These are phyloP conservation scores for Siphamia tubifer DNA, from an alignment of 2,113 vertebrate genomes.

Conservation along the genomic window DNA sequence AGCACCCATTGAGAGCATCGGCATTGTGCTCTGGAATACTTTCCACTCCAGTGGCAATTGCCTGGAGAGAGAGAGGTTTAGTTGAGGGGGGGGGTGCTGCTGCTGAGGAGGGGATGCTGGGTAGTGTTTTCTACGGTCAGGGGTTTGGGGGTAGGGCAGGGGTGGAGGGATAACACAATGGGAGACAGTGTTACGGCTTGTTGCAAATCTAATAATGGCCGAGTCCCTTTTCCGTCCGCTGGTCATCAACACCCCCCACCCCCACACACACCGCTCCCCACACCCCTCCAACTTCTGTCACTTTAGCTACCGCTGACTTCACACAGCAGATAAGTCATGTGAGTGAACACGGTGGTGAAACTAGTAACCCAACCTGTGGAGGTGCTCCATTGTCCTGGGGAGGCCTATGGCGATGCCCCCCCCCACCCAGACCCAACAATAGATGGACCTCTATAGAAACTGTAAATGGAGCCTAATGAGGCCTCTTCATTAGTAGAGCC, in stretches of 20 bases:
- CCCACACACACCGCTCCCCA: background rate
- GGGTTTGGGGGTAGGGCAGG: slow-evolving; percentile 56
- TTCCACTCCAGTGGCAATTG: slow-evolving; percentile 87
- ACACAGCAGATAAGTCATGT: background rate
- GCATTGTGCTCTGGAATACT: slow-evolving; percentile 84
- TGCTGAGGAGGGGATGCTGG: slow-evolving; percentile 47
- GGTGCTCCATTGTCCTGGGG: slow-evolving; percentile 27
- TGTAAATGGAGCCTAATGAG: slow-evolving; percentile 67
- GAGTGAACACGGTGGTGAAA: background rate
- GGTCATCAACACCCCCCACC: slow-evolving; percentile 25
- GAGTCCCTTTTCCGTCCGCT: slow-evolving; percentile 63
- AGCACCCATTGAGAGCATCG: slow-evolving; percentile 82
- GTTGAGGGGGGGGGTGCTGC: slow-evolving; percentile 45
- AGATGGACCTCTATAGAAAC: slow-evolving; percentile 46
- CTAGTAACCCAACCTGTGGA: slow-evolving; percentile 38
- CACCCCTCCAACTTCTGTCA: slow-evolving; percentile 35
- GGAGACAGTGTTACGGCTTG: slow-evolving; percentile 80
- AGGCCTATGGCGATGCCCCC: slow-evolving; percentile 14
- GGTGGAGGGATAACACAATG: slow-evolving; percentile 71
- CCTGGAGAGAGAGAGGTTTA: slow-evolving; percentile 83
- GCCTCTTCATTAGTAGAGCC: slow-evolving; percentile 59
- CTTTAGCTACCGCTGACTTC: slow-evolving; percentile 27
- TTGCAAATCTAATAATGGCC: slow-evolving; percentile 79
- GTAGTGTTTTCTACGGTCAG: slow-evolving; percentile 52
- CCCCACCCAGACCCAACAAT: slow-evolving; percentile 44